phyloP scores from a whole-genome alignment of 1,140 invertebrate species.

The Phthorimaea operculella region DNA sequence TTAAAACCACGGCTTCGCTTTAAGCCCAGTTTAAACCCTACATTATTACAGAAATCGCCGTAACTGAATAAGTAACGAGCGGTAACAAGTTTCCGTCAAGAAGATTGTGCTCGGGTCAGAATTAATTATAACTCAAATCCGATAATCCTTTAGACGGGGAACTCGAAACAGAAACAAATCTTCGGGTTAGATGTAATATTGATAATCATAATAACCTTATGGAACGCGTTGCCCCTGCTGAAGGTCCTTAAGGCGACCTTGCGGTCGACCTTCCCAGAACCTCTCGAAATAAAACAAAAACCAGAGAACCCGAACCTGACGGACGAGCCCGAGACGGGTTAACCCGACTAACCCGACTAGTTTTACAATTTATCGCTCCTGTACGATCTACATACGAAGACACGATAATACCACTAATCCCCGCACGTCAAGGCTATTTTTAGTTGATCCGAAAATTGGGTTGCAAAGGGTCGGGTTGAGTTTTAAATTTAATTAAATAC shows the following conservation, averaged over 20 bases:
- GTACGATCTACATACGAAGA: constrained; percentile 18
- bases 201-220: constrained; percentile 2
- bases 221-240: background rate
- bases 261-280: constrained; percentile 44
- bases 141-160: background rate
- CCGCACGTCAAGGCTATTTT: background rate
- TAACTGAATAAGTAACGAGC: background rate
- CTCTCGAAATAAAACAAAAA: constrained; percentile 41
- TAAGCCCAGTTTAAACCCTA: background rate
- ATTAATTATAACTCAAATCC: background rate
- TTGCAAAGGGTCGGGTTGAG: constrained; percentile 7
- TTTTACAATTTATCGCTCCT: constrained; percentile 34
- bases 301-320: constrained; percentile 16
- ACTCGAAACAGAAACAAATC: background rate
- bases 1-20: background rate
- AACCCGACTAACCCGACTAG: constrained; percentile 21
- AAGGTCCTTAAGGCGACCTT: constrained; percentile 33
- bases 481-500: constrained; percentile 20
- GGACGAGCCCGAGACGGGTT: constrained; percentile 15
- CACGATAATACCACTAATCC: constrained; percentile 25
- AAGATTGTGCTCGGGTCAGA: background rate
- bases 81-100: constrained; percentile 1
- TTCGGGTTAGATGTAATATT: background rate
- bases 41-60: background rate
- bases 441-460: background rate